These are phyloP conservation scores for Glossophaga mutica DNA, from an alignment of 2,797 vertebrate genomes.

Conservation along the genomic window DNA sequence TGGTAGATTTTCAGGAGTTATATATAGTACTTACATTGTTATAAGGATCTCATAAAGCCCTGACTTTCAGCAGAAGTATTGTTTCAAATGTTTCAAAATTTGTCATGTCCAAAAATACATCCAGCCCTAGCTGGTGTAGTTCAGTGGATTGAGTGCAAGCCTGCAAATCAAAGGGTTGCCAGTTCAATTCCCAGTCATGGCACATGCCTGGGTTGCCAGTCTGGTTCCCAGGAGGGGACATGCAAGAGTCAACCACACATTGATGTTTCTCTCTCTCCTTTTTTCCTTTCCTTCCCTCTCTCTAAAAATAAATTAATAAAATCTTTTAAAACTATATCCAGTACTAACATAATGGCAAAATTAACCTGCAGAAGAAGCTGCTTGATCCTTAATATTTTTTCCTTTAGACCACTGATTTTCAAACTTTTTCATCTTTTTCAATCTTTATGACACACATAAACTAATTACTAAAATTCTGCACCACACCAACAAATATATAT, in stretches of 20 bases:
- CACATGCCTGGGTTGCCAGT: too few relatives aligned
- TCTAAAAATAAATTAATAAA: too few relatives aligned
- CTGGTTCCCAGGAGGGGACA: too few relatives aligned
- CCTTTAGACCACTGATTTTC: not conserved
- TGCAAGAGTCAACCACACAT: too few relatives aligned
- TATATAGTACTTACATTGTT: not conserved
- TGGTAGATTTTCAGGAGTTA: not conserved
- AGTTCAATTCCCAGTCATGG: too few relatives aligned
- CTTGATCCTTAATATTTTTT: not conserved
- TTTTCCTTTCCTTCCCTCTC: too few relatives aligned
- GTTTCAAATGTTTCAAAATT: not conserved
- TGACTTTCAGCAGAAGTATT: not conserved
- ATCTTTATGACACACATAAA: not conserved
- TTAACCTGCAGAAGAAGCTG: not conserved
- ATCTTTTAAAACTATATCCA: not conserved
- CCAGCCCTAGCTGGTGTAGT: too few relatives aligned
- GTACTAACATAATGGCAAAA: not conserved
- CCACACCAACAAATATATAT: too few relatives aligned
- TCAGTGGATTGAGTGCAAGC: too few relatives aligned
- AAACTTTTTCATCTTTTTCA: not conserved
- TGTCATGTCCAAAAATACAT: not conserved
- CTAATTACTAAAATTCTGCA: too few relatives aligned
- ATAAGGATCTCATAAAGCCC: not conserved
- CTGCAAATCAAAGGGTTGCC: too few relatives aligned
- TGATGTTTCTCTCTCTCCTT: too few relatives aligned